Base-by-base conservation (phyloP, 2,888 invertebrate species). In the Lagria hirta region DNA sequence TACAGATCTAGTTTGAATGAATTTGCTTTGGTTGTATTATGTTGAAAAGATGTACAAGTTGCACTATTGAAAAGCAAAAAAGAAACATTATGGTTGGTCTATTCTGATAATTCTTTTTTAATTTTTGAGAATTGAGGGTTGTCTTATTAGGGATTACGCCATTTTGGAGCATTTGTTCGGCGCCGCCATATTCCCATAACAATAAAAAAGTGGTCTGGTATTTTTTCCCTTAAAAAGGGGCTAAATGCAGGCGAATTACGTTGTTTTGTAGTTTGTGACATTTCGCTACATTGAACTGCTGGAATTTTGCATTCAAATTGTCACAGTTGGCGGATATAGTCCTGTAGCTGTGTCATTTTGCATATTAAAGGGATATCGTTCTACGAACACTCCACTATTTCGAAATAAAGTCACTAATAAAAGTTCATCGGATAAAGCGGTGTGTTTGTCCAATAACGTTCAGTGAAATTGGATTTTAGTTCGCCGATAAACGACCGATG, bases 261-360 rank as follows among this genome's bases (percentile, higher is more conserved):
- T 48, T 48, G 50, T 52, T 50, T 48, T 50, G 52, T 41, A 46
- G 37, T 50, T 50, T 38, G 40, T 29, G 17, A 45, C 33, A 30
- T 40, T 45, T 38, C 45, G 35, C 45, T 30, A 45, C 40, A 45
- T 38, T 35, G 45, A 45, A 41, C 40, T 20, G 35, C n/a, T n/a
- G 27, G 32, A 38, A 36, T 48, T 54, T 54, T 49, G 48, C 51
- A 52, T 54, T 40, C 38, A 46, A 54, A 54, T 54, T 44, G 49
- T 22, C 34, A 28, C 29, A 47, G 41, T 41, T 40, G 34, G 48
- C 36, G 46, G 27, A 41, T 34, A 37, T 41, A 38, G 48, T 45
- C 14, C 23, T 36, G 38, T 41, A 45, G 34, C 37, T 42, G 33
- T 29, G 34, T 27, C 24, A 45, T 41, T 50, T 50, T 50, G 42